Percentiles rank a stretch among this genome's conserved stretches.
These are phyloP conservation scores for Lamprologus sp. DNA, from an alignment of 2,113 vertebrate genomes.

Conservation along the genomic window DNA sequence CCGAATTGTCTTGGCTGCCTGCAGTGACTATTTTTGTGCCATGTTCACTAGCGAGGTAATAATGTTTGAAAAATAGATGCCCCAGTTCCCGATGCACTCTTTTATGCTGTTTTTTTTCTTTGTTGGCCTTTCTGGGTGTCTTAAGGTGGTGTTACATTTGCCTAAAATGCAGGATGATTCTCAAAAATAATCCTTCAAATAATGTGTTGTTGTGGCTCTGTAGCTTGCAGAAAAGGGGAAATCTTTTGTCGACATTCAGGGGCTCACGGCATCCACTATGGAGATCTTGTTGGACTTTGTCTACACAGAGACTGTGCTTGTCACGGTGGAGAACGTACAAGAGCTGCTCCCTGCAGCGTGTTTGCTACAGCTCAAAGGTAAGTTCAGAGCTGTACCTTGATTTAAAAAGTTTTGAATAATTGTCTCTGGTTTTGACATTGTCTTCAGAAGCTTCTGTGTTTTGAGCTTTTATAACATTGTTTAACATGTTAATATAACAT, in stretches of 20 bases:
- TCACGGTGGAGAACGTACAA: constrained; percentile 97
- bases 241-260: constrained; percentile 96
- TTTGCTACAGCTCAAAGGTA: constrained; percentile 96
- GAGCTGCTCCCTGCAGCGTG: constrained; percentile 94
- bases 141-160: neutral
- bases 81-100: neutral
- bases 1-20: constrained; percentile 94
- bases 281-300: constrained; percentile 98
- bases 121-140: neutral
- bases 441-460: neutral
- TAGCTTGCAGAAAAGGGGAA: constrained; percentile 97
- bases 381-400: neutral
- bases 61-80: neutral
- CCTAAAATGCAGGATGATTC: neutral
- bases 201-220: neutral
- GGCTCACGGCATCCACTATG: constrained; percentile 95
- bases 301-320: constrained; percentile 95
- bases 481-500: neutral
- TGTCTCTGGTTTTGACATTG: neutral
- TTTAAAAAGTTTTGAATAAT: neutral
- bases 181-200: neutral
- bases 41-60: constrained; percentile 98
- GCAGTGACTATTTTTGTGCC: constrained; percentile 98
- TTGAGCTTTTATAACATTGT: neutral
- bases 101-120: neutral